phyloP scores from a whole-genome alignment of 37 sponge, comb jelly and placozoan species.

The Bolinopsis microptera region DNA sequence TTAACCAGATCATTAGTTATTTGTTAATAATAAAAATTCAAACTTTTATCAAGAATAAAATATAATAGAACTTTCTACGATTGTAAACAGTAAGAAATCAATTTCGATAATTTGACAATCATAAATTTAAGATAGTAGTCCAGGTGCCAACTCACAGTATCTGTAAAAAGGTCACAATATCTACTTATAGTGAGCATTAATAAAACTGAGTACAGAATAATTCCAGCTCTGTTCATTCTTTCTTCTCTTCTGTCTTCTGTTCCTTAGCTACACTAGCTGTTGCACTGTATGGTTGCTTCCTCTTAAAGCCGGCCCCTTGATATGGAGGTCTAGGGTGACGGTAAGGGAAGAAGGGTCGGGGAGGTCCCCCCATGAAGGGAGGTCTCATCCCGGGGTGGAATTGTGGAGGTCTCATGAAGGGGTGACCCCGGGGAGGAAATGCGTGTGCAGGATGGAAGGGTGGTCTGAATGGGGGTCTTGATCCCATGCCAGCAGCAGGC shows the following conservation, averaged over 20 bases:
- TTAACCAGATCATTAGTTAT: not conserved
- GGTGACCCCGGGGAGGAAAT: conserved; percentile 8
- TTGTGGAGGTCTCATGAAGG: conserved; percentile 13
- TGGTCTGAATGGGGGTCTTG: conserved; percentile 15
- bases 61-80: not conserved
- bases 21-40: not conserved
- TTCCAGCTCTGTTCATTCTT: not conserved
- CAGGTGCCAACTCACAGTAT: not conserved
- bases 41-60: not conserved
- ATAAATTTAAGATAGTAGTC: not conserved
- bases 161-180: not conserved
- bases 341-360: conserved; percentile 3
- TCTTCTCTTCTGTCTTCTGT: conserved; percentile 25
- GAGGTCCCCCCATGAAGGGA: not conserved
- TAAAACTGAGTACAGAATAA: too few species aligned
- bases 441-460: conserved; percentile 8
- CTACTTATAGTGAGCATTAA: too few species aligned
- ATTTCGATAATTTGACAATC: not conserved
- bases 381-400: conserved; percentile 44
- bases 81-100: not conserved
- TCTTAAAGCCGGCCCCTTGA: not conserved
- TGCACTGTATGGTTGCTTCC: conserved; percentile 19
- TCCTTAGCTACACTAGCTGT: not conserved
- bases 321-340: not conserved
- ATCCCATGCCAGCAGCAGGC: conserved; percentile 12